These are phyloP conservation scores for Acrocephalus arundinaceus DNA, from an alignment of 2,113 vertebrate genomes.

Conservation along the genomic window DNA sequence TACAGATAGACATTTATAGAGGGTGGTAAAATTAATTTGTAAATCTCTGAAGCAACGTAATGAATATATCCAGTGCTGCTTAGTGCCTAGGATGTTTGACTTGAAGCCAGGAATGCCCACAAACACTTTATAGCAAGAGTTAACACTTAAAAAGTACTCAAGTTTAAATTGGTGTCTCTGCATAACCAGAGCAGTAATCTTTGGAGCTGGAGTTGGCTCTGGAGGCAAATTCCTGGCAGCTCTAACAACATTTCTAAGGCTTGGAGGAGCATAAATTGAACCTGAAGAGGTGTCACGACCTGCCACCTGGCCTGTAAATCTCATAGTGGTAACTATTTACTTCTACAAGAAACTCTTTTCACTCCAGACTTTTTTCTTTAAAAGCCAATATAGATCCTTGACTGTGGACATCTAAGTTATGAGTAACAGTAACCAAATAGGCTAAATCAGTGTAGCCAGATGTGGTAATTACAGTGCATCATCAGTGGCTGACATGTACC, in stretches of 20 bases:
- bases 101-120: conserved; percentile 23
- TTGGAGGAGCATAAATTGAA: conserved; percentile 28
- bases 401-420: background rate
- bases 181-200: background rate
- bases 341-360: background rate
- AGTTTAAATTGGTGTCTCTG: background rate
- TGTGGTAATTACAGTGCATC: background rate
- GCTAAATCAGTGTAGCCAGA: background rate
- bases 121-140: conserved; percentile 6
- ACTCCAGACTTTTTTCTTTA: background rate
- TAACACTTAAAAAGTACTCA: conserved; percentile 28
- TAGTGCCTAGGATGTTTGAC: conserved; percentile 14
- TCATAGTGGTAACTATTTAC: background rate
- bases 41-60: background rate
- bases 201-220: background rate
- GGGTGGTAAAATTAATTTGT: background rate
- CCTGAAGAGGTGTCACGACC: conserved; percentile 19
- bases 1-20: background rate
- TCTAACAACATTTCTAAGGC: conserved; percentile 16
- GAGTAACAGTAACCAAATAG: background rate
- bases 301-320: conserved; percentile 17
- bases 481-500: background rate
- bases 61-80: background rate
- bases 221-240: conserved; percentile 26
- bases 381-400: background rate